These are phyloP conservation scores for Chymomyza procnemis DNA, from an alignment of 2,888 invertebrate species.

Conservation along the genomic window DNA sequence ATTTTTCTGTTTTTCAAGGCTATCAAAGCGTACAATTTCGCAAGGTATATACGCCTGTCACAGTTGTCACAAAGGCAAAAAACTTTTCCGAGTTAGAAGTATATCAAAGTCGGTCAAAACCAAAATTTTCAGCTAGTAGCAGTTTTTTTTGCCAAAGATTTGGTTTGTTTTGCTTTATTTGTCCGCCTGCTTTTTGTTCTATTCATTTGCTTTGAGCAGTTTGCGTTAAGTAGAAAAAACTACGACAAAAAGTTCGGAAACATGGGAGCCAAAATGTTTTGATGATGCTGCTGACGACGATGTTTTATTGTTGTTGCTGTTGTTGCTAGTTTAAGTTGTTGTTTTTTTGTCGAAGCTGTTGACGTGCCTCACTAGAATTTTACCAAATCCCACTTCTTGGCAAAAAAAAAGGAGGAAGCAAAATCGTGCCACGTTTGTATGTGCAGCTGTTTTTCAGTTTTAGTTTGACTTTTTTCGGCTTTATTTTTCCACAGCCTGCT, in stretches of 20 bases:
- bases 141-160: too few species aligned
- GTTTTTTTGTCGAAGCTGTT: not conserved
- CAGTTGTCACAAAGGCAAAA: too few species aligned
- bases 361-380: not conserved
- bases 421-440: not conserved
- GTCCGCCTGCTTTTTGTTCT: conserved; percentile 19
- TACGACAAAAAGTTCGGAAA: conserved; percentile 36
- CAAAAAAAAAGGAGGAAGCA: not conserved
- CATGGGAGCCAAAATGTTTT: conserved; percentile 18
- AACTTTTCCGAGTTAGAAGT: too few species aligned
- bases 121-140: too few species aligned
- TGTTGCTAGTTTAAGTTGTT: conserved; percentile 5
- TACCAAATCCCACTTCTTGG: too few species aligned
- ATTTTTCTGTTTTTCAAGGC: too few species aligned
- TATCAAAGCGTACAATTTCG: too few species aligned
- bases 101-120: too few species aligned
- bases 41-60: too few species aligned
- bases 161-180: conserved; percentile 9
- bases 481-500: conserved; percentile 40
- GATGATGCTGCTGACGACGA: conserved; percentile 40
- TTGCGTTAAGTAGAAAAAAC: not conserved
- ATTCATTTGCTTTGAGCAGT: conserved; percentile 32
- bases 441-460: conserved; percentile 26
- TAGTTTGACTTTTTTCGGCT: conserved; percentile 14
- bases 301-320: not conserved